Base-by-base conservation (phyloP, 2,797 vertebrate species). In the Chromis chromis region DNA sequence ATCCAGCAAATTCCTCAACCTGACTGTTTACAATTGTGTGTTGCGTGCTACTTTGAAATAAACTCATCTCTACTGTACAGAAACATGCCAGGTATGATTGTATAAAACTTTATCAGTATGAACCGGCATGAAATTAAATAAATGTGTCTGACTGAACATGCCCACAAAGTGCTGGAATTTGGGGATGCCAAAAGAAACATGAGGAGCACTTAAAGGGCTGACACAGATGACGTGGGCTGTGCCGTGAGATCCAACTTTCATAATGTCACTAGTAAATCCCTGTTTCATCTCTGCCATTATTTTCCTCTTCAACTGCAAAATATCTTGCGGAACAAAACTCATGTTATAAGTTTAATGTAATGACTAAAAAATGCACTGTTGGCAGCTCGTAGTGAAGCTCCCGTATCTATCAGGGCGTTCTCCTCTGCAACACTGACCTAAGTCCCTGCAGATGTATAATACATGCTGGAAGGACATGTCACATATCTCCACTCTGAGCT, bases 341-440 rank as follows among this genome's bases (percentile, higher is more conserved):
- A 73, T 44, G 65, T 86, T 75, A 81, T 69, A 86, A 81, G 74
- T 84, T 86, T 46, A 91, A 91, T 88, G 85, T 85, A 86, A 90
- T 80, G 65, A 82, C 70, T 78, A 56, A 89, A 83, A 87, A 86
- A 88, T 89, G 82, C 57, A 39, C 14, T 65, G 69, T 40, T 91
- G 83, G 84, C 86, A 80, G 71, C 70, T 65, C 40, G 12, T 10
- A 61, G 80, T 50, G 69, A 86, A 72, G 88, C 82, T 88, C 84
- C 85, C 79, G 85, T 87, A 90, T 90, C 84, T 87, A 80, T 86
- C 81, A 89, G 89, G 90, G 91, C 82, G 86, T 89, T 88, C 76
- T 89, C 88, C 74, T 69, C 70, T 69, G 78, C 65, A 79, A 63
- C 77, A 39, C 65, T 79, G 76, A 78, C 76, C 70, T 82, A 82